Evolutionary conservation across 2,888 invertebrate genomes (phyloP).

Genomic region (Cylindroiulus punctatus): DNA sequence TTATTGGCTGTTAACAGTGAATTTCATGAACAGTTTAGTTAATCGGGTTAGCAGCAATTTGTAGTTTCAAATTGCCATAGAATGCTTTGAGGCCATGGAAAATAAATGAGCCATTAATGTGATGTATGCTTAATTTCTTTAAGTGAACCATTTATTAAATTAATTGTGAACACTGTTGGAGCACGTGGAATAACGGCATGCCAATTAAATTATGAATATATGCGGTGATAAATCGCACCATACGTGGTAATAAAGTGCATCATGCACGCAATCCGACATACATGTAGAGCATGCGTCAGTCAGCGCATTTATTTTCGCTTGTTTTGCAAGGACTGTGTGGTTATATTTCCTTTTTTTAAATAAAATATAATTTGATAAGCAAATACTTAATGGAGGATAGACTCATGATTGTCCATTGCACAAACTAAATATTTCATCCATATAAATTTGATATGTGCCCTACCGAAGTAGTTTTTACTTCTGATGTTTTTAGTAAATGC

Average conservation of each 20-base stretch:
- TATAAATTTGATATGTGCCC: no score
- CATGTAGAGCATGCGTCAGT: constrained; percentile 6
- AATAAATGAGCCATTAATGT: not conserved
- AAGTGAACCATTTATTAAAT: not conserved
- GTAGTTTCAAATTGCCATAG: not conserved
- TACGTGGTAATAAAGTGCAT: constrained; percentile 5
- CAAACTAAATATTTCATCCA: no score
- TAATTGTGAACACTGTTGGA: constrained; percentile 26
- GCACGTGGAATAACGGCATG: not conserved
- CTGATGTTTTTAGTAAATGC: no score
- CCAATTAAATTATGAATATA: constrained; percentile 20
- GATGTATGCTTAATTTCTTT: constrained; percentile 18
- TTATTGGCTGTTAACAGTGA: not conserved
- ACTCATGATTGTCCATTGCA: no score
- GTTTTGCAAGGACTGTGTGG: not conserved
- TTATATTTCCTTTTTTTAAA: not conserved
- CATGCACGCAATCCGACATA: constrained; percentile 17
- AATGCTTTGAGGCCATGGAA: not conserved
- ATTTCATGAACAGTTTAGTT: not conserved
- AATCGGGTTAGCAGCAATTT: constrained; percentile 15
- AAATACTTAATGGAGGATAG: no score
- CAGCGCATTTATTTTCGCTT: not conserved
- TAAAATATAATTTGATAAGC: no score
- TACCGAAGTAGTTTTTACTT: no score
- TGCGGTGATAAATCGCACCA: constrained; percentile 11